Percentiles rank a stretch among this genome's conserved stretches.
Conservation (phyloP, 2,888 invertebrate genomes). For the Mythimna lalbum region DNA sequence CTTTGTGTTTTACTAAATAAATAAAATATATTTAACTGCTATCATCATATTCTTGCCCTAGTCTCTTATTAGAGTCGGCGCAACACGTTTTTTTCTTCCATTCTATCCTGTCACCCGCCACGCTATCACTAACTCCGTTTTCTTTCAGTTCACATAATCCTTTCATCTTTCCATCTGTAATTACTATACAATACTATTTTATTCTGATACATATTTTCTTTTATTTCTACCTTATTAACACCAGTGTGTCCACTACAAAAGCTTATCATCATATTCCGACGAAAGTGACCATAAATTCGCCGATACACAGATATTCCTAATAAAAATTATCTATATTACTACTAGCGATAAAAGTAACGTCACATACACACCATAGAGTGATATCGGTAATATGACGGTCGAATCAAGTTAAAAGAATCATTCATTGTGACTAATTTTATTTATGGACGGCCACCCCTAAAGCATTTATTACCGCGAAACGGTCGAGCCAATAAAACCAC, state of each 20-base stretch:
- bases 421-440: conserved; percentile 89
- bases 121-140: no score
- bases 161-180: no score
- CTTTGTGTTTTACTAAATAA: no score
- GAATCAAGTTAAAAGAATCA: conserved; percentile 79
- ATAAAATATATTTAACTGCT: not conserved
- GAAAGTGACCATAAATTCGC: conserved; percentile 67
- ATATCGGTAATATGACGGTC: conserved; percentile 73
- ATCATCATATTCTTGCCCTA: no score
- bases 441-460: conserved; percentile 81
- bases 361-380: conserved; percentile 57
- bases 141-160: no score
- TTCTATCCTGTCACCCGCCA: no score
- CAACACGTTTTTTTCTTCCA: no score
- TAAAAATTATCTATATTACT: conserved; percentile 73
- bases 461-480: conserved; percentile 88
- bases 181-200: no score
- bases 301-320: conserved; percentile 64
- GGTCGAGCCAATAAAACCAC: conserved; percentile 89
- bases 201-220: conserved; percentile 11
- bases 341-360: conserved; percentile 56
- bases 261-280: conserved; percentile 59
- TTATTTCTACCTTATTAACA: conserved; percentile 40
- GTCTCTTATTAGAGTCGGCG: no score
- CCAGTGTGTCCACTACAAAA: conserved; percentile 45